Conservation (phyloP, 2,797 vertebrate genomes). For the Triplophysa bombifrons region DNA sequence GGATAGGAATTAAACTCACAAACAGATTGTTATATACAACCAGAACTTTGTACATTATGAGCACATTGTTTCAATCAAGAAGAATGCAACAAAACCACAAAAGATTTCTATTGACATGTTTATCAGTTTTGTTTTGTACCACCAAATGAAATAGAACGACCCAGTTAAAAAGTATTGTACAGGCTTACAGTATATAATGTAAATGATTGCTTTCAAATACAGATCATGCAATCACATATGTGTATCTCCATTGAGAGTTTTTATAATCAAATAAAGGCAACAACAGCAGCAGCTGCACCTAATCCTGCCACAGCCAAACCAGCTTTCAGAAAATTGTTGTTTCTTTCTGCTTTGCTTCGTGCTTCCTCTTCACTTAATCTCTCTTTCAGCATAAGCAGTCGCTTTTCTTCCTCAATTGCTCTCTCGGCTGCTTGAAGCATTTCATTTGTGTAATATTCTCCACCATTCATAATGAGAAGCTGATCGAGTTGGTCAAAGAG, state of each 20-base stretch:
- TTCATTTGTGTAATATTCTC: slow-evolving; percentile 9
- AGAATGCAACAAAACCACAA: not conserved
- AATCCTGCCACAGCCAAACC: not conserved
- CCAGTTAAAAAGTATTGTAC: too few relatives aligned
- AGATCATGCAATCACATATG: too few relatives aligned
- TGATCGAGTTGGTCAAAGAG: slow-evolving; percentile 5
- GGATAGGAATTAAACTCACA: not conserved
- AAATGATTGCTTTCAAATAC: too few relatives aligned
- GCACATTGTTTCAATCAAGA: not conserved
- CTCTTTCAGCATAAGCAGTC: not conserved
- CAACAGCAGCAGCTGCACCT: not conserved
- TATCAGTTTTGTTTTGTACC: not conserved
- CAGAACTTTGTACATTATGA: not conserved
- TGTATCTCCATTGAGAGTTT: not conserved
- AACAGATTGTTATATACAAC: not conserved
- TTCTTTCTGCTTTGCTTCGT: slow-evolving; percentile 8
- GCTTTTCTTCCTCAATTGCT: slow-evolving; percentile 20
- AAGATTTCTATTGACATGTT: not conserved
- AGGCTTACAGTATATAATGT: not conserved
- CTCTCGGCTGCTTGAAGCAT: not conserved
- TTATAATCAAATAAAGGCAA: not conserved
- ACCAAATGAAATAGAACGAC: too few relatives aligned
- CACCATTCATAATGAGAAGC: not conserved
- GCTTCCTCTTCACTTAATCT: not conserved
- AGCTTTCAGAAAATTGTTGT: slow-evolving; percentile 7